Evolutionary conservation across 2,888 invertebrate genomes (phyloP), one percentile per base, ranked within the genome.

Genomic region (Margaritifera margaritifera): DNA sequence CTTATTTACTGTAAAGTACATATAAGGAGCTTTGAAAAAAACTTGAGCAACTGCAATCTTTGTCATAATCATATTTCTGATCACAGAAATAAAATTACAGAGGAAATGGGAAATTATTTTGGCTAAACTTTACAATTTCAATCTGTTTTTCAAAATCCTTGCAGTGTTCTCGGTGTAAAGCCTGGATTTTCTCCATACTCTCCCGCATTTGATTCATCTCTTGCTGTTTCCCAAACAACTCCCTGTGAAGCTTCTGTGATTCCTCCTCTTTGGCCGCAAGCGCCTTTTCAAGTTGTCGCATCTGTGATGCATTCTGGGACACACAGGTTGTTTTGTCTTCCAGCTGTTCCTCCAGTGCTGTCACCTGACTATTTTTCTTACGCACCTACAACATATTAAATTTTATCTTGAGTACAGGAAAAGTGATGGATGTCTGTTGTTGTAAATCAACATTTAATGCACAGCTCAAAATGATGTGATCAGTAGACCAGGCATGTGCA

Each of bases 101-200:
- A 4, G 6, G 27, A 31, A n/a, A n/a, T n/a, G n/a, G n/a, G n/a
- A n/a, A n/a, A 24, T 55, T 24, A 2, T 22, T 55, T 1, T 42
- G 1, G 11, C 11, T 50, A 31, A 24, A 54, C 74, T 80, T 77
- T 75, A 87, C 87, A 57, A 80, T 81, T 51, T 86, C 85, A 64
- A 86, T 82, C 72, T 86, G 83, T 70, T 82, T 80, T 71, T 85
- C 82, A 64, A 80, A 82, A 50, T 87, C 84, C 42, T 70, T 65
- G 71, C 83, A 84, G 74, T 85, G 86, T 31, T 84, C 82, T 22
- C 72, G 69, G 63, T 85, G 84, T 52, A 83, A 64, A 31, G 80
- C 72, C 68, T 82, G 81, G 42, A 72, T 66, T 51, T 80, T 75
- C 25, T 83, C 80, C 8, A 69, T 66, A 8, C 72, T 75, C n/a